Evolutionary conservation across 2,797 vertebrate genomes (phyloP), one percentile per base, ranked within the genome.

Genomic region (Takifugu rubripes): DNA sequence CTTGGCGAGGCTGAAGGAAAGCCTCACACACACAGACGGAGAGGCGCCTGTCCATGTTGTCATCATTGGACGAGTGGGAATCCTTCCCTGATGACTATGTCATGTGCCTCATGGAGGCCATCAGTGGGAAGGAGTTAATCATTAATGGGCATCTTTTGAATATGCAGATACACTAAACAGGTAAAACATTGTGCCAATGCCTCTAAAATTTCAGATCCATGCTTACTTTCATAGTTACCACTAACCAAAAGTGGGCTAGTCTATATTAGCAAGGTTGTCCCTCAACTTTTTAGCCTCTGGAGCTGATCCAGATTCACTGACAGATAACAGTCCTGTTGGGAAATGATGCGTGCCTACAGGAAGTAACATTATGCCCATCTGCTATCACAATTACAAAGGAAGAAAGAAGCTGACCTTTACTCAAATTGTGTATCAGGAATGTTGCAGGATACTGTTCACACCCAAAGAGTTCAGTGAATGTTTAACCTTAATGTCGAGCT

Each of bases 1-100:
- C 77, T 70, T 62, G 53, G 49, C 52, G 42, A 64, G 57, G 73
- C 69, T 61, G 50, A 59, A 70, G 66, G 50, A 59, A 66, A 82
- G 75, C 67, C 36, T 40, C 72, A 83, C 81, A 72, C 52, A 66
- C 50, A 67, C 68, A 86, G 85, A 87, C 86, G 0, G 59, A 65
- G 75, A 70, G 86, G 87, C 85, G 84, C 85, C 85, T 75, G 68
- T 73, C 62, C 78, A 63, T 74, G 61, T 64, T 85, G 86, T 87
- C 86, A 85, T 87, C 84, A 24, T 51, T 3, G 53, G 68, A 61
- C 62, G 79, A 86, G 70, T 87, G 80, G 85, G 84, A 88, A 86
- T 84, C 78, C 82, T 88, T 61, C 49, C 56, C 74, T 67, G 62
- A 56, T 67, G 56, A 59, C 55, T 59, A 27, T 42, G 15, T 56